phyloP scores from a whole-genome alignment of 2,113 vertebrate genomes.

The Coreoperca whiteheadi region DNA sequence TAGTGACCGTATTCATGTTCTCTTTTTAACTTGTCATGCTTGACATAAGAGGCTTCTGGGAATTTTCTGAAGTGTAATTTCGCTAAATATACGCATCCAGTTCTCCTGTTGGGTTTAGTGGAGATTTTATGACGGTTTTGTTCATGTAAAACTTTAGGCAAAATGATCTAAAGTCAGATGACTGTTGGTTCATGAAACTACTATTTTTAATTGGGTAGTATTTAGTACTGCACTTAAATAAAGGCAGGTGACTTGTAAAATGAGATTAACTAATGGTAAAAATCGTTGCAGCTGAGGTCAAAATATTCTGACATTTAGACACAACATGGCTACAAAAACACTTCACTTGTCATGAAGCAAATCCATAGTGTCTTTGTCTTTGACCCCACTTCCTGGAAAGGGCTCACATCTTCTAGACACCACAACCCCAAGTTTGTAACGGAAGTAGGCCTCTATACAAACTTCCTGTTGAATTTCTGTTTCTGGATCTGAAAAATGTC shows the following conservation, averaged over 20 bases:
- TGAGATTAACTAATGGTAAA: no score
- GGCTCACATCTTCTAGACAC: no score
- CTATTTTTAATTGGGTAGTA: background rate
- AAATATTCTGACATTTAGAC: background rate
- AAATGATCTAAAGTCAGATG: background rate
- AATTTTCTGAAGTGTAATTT: background rate
- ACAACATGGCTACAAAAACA: background rate
- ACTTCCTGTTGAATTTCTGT: background rate
- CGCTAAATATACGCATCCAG: background rate
- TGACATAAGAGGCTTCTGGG: background rate
- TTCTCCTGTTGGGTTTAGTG: background rate
- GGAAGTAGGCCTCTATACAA: no score
- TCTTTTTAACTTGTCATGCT: background rate
- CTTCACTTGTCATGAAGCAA: no score
- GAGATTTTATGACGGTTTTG: background rate
- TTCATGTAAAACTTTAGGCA: background rate
- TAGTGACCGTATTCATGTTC: background rate
- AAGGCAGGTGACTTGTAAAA: background rate
- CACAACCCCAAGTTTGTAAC: no score
- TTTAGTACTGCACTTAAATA: background rate
- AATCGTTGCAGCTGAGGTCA: no score
- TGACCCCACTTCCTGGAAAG: no score
- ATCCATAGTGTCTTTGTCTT: background rate
- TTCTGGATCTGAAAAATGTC: background rate
- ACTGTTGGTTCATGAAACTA: no score